These are phyloP conservation scores for Blera fallax DNA, from an alignment of 2,888 invertebrate genomes.

Conservation along the genomic window DNA sequence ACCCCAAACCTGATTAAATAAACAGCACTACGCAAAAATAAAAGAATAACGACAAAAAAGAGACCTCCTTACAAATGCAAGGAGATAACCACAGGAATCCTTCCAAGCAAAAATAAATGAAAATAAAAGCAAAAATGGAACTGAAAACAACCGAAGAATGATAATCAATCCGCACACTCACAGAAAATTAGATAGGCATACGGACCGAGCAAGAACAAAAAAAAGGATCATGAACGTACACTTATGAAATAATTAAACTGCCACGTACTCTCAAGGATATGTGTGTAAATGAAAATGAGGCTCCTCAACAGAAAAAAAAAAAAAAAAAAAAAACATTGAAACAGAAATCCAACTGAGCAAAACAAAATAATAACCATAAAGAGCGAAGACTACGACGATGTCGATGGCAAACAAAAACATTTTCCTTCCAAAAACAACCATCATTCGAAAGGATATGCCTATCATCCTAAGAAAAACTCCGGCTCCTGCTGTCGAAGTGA, in stretches of 20 bases:
- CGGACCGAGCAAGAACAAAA: neutral
- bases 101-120: neutral
- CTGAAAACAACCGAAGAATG: constrained; percentile 19
- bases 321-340: neutral
- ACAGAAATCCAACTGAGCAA: constrained; percentile 65
- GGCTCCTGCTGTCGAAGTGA: constrained; percentile 26
- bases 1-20: neutral
- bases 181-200: constrained; percentile 34
- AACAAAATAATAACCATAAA: constrained; percentile 71
- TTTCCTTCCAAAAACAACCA: constrained; percentile 41
- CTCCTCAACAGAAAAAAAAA: neutral
- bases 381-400: constrained; percentile 33
- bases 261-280: constrained; percentile 26
- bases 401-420: constrained; percentile 56
- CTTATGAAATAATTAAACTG: constrained; percentile 36
- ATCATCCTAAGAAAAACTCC: constrained; percentile 43
- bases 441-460: constrained; percentile 64
- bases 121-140: neutral
- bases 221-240: constrained; percentile 8
- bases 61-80: neutral
- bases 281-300: constrained; percentile 42
- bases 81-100: constrained; percentile 18
- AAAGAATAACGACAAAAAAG: neutral
- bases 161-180: constrained; percentile 44
- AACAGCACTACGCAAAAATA: neutral